Evolutionary conservation across 2,888 invertebrate genomes (phyloP), one percentile per base, ranked within the genome.

Genomic region (Netelia melanura): DNA sequence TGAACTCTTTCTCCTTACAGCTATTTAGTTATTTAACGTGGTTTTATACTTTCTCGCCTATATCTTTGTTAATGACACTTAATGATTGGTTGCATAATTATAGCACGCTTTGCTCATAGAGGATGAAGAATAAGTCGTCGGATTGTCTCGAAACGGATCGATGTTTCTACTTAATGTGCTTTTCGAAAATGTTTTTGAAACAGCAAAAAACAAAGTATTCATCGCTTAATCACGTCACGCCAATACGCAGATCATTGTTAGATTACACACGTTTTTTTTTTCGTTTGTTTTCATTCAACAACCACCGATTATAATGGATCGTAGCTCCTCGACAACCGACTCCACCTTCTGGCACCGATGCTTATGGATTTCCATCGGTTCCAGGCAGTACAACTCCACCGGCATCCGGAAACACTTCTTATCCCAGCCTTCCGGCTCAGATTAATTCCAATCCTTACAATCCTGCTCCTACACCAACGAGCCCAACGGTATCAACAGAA

Each of bases 391-490:
- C 61, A n/a, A 38, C 72, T 17, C 68, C 82, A 21, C 72, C 78
- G 14, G 21, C 68, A 23, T 30, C 83, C 5, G 67, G 52, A 54
- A 86, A 80, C 44, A 65, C 82, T 2, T 71, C 88, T 62, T 87
- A 88, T 74, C 89, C 87, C 8, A 80, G 81, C 56, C 77, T 87
- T 52, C 87, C 87, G 3, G 85, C 86, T 78, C 88, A 89, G 17
- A 77, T 80, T 70, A 88, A 88, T 68, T 90, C 90, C 10, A 87
- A 88, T 82, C 88, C 90, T 65, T 91, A 91, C 64, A 92, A 91
- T 87, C 91, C 91, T 30, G 88, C 90, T 23, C 90, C 90, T 5
- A 90, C 90, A 44, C 90, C 91, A 21, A 90, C 90, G 21, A 89
- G 88, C 78, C 84, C 86, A 21, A 82, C 64, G 25, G 21, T 83